Base-by-base conservation (phyloP, 2,113 vertebrate genomes). In the Octodon degus region DNA sequence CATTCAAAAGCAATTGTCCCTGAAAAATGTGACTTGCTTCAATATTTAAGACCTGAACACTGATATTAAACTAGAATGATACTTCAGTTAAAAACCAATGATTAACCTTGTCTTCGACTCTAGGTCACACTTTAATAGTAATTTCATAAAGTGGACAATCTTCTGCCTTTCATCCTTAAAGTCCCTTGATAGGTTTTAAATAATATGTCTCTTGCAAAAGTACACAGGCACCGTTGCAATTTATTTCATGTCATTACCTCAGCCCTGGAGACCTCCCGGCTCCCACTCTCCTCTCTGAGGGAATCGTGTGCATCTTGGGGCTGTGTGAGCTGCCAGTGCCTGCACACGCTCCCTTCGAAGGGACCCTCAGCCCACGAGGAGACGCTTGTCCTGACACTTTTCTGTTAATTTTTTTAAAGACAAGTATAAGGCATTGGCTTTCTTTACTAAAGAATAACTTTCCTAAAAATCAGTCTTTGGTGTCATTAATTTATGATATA, bases 1-100 rank as follows among this genome's bases (percentile, higher is more conserved):
- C 98, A 99, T 99, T 99, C 99, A 98, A 98, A 99, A 98, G 99
- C 99, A 99, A 99, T 99, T 99, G 98, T 99, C 98, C 98, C 98
- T 98, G 98, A 98, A 99, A 99, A 99, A 98, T 98, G 98, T 98
- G 97, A 98, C 98, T 98, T 98, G 98, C 98, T 98, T 98, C 98
- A 99, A 99, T 99, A 98, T 99, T 99, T 98, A 98, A 98, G 98
- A 98, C 98, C 97, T 96, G 96, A 97, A 97, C 97, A 97, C 98
- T 98, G 98, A 98, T 98, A 99, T 98, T 99, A 99, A 99, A 97
- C 97, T 96, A 98, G 98, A 98, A 98, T 97, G 98, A 98, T 99
- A 98, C 98, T 98, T 98, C 77, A 90, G 98, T 98, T 99, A 99
- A 99, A 99, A 99, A 97, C 98, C 98, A 96, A 98, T 98, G 98